These are phyloP conservation scores for Clarias fuscus DNA, from an alignment of 2,797 vertebrate genomes.

Conservation along the genomic window DNA sequence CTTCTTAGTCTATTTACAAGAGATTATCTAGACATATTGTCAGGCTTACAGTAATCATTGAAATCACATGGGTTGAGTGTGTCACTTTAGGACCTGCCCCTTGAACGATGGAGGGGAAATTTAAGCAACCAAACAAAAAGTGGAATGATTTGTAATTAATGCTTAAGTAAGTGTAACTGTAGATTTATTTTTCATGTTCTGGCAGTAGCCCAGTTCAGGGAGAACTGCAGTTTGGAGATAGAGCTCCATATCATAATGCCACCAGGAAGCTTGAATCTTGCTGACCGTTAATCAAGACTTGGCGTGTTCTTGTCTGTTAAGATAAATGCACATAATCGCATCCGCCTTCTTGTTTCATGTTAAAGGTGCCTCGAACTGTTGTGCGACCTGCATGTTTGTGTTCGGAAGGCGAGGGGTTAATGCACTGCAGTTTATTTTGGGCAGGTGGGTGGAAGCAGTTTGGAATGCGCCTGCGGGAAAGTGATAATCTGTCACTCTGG, in stretches of 20 bases:
- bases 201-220: constrained; percentile 17
- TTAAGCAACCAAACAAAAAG: not conserved
- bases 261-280: constrained; percentile 42
- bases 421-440: constrained; percentile 75
- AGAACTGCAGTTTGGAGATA: constrained; percentile 24
- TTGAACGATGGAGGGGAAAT: not conserved
- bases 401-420: constrained; percentile 72
- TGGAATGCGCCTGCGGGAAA: constrained; percentile 80
- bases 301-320: constrained; percentile 60
- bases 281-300: constrained; percentile 64
- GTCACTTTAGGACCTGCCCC: not conserved
- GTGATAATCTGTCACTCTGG: constrained; percentile 77
- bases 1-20: not conserved
- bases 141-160: not conserved
- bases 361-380: not conserved
- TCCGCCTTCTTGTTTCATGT: constrained; percentile 10
- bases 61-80: not conserved
- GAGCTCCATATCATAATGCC: constrained; percentile 40
- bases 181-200: not conserved
- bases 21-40: not conserved
- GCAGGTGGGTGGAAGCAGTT: constrained; percentile 76
- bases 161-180: not conserved
- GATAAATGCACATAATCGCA: constrained; percentile 62
- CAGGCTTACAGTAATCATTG: not conserved
- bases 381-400: not conserved